Evolutionary conservation across 2,797 vertebrate species (phyloP), one percentile per base, ranked within the genome.

Genomic region (Anguilla pacifica): DNA sequence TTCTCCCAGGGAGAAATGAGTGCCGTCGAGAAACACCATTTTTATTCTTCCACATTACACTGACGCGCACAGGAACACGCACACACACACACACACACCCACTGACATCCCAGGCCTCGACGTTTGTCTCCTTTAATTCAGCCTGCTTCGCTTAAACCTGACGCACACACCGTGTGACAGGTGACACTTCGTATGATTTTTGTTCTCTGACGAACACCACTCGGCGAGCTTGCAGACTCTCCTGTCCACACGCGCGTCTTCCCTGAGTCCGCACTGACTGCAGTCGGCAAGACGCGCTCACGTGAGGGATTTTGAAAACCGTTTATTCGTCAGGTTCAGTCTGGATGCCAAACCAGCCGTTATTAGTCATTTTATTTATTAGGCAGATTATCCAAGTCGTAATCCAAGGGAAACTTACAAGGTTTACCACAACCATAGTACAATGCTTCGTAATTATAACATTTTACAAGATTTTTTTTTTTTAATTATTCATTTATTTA

Each of bases 371-470:
- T 96, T 96, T 96, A 96, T 95, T 67, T 67, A 93, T 95, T 95
- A 92, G 94, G 93, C 87, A 91, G 93, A 94, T 94, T 81, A 81
- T 81, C 77, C 74, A 79, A 46, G 92, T 95, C 92, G 92, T 95
- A 88, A 88, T 89, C 95, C 93, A 94, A 95, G 94, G 94, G 95
- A 94, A 95, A 96, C 93, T 92, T 95, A 96, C 95, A 96, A 94
- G 89, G 92, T 95, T 96, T 93, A 95, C 93, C 95, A 95, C 94
- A 94, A 94, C 93, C 93, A 95, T 94, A 93, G 93, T 95, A 95
- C 95, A 96, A 94, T 96, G 95, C 94, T 93, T 94, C 93, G 92
- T 95, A 95, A 95, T 96, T 95, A 96, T 95, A 96, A 94, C 94
- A 95, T 96, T 90, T 92, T 96, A 96, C 95, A 96, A 93, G 93